Conservation (phyloP, 2,113 vertebrate genomes). For the Grallaria varia region DNA sequence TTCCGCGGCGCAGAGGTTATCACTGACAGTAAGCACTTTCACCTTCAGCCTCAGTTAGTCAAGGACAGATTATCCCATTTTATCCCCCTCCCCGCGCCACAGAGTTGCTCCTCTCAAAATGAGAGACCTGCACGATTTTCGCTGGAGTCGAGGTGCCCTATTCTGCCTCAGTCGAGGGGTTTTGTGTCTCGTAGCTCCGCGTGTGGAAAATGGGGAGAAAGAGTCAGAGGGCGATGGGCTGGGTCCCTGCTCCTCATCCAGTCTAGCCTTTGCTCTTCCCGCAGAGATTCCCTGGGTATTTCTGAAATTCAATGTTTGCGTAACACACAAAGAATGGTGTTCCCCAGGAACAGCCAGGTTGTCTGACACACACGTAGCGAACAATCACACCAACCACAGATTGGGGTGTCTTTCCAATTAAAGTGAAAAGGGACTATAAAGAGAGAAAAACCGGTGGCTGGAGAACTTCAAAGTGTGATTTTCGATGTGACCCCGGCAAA, state of each 20-base stretch:
- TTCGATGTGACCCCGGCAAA: not conserved
- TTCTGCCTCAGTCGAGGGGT: not conserved
- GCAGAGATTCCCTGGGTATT: not conserved
- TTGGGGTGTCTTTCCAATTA: not conserved
- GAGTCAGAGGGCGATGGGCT: not conserved
- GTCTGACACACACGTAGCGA: not conserved
- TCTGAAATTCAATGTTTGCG: not conserved
- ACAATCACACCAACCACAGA: not conserved
- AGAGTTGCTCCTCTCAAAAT: not conserved
- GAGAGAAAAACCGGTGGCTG: not conserved
- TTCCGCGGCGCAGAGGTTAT: not conserved
- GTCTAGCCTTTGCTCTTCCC: not conserved
- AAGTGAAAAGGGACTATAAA: not conserved
- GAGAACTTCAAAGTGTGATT: not conserved
- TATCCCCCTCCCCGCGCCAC: not conserved
- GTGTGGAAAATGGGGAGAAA: fast-evolving
- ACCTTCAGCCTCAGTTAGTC: not conserved
- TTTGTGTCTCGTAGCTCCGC: not conserved
- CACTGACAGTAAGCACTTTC: not conserved
- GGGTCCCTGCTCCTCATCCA: not conserved
- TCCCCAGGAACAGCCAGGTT: not conserved
- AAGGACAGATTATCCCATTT: not conserved
- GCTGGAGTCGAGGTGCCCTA: not conserved
- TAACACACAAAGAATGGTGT: not conserved
- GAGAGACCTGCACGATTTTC: not conserved